Base-by-base conservation (phyloP, 2,888 invertebrate genomes). In the Camptogramma bilineatum region DNA sequence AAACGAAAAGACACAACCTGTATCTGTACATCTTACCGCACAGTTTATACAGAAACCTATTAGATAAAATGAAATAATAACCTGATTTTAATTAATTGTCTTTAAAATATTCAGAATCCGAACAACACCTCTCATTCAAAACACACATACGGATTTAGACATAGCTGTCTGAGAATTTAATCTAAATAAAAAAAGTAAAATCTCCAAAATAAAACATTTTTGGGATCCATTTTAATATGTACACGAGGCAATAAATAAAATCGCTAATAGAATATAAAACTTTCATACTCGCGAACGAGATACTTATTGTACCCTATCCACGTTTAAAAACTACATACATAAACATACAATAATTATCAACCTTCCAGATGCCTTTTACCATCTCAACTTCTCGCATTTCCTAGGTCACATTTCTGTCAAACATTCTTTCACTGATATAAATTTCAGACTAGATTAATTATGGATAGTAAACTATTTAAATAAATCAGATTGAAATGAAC, bases 381-480 rank as follows among this genome's bases (percentile, higher is more conserved):
- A 28, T 58, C 51, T 31, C 56, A 57, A 57, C 34, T 52, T 53
- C 53, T 34, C 52, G 18, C 50, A 59, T 55, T 47, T 58, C 21
- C 13, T 51, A 51, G 52, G 44, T 58, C 52, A 58, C 68, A 61
- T 72, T 70, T 72, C 55, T 74, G 70, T 73, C 84, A 82, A 77
- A 82, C 85, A 84, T 79, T 80, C 87, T 76, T 79, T 81, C 80
- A 81, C 81, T 80, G 81, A 84, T 80, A 83, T 81, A 64, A 75
- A 74, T 72, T 81, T 82, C 81, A 84, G 89, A 89, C 89, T 90
- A 90, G 89, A 90, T 84, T 84, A 82, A 73, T 74, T 72, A 39
- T 39, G 34, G 71, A 74, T 66, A 67, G 73, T 84, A 74, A 78
- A 76, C 73, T 60, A 70, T 73, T 69, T 69, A 70, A 70, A 64